phyloP scores from a whole-genome alignment of 2,797 vertebrate species.

The Tapirus indicus region DNA sequence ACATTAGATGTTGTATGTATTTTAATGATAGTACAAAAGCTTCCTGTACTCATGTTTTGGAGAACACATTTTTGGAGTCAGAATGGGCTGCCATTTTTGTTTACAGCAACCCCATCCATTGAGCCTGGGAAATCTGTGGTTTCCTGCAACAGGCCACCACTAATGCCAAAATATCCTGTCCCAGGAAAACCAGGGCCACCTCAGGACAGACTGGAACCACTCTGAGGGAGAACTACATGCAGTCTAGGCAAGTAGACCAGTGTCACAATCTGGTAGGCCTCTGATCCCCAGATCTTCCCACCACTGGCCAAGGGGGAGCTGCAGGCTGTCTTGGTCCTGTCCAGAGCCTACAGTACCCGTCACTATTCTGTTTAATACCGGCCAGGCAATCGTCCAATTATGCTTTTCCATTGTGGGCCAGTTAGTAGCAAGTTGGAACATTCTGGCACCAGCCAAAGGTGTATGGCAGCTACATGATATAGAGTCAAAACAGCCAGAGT shows the following conservation, averaged over 20 bases:
- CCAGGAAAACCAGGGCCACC: background rate
- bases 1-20: background rate
- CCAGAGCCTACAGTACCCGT: no score
- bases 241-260: background rate
- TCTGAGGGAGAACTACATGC: fast-evolving
- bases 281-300: background rate
- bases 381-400: background rate
- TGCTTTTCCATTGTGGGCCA: background rate
- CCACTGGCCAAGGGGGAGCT: background rate
- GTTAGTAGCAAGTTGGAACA: background rate
- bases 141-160: background rate
- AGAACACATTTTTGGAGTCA: background rate
- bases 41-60: background rate
- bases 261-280: background rate
- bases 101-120: background rate
- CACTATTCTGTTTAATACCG: background rate
- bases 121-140: background rate
- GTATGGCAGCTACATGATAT: background rate
- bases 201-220: background rate
- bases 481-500: background rate
- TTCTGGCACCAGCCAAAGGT: background rate
- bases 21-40: background rate
- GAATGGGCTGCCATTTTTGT: background rate
- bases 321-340: background rate
- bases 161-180: background rate